Base-by-base conservation (phyloP, 2,888 invertebrate genomes). In the Neocrepidodera transversa region DNA sequence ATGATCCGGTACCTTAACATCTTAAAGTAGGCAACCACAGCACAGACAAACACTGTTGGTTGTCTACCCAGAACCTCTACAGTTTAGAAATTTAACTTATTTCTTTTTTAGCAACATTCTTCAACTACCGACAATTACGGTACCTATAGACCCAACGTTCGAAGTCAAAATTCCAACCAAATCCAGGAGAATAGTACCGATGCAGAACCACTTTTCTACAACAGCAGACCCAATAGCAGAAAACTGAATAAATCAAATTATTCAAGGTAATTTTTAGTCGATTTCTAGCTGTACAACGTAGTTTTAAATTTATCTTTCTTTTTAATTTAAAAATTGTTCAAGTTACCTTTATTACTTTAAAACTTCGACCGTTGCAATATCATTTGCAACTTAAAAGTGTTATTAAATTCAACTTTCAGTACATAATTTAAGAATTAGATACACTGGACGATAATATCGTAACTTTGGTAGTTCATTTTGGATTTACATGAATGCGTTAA, bases 141-240 rank as follows among this genome's bases (percentile, higher is more conserved):
- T 50, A 74, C 74, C 58, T 82, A 82, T 65, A 77, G 76, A 56
- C 75, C 74, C 35, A 76, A 78, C 52, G 81, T 81, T 60, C 74
- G 76, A 58, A 75, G 78, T 47, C 78, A 80, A 62, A 80, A 80
- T 62, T 78, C 82, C 56, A 79, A 81, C 68, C 82, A 82, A 55
- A 71, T 71, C 60, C 76, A 75, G 50, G 80, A 80, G 56, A 76
- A 74, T 60, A 76, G 69, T 71, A 77, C 80, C 64, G 83, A 85
- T 79, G 85, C 86, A 17, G 89, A 90, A 78, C 89, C 90, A 43
- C 84, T 95, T 69, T 94, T 88, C 79, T 95, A 94, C 81, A 94
- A 94, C 81, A 93, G 93, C 80, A 86, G 93, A 78, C 94, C 94
- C 56, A 85, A 87, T 75, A 86, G 26, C 28, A 35, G 45, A 17